Evolutionary conservation across 2,888 invertebrate genomes (phyloP).

Genomic region (Maniola hyperantus): DNA sequence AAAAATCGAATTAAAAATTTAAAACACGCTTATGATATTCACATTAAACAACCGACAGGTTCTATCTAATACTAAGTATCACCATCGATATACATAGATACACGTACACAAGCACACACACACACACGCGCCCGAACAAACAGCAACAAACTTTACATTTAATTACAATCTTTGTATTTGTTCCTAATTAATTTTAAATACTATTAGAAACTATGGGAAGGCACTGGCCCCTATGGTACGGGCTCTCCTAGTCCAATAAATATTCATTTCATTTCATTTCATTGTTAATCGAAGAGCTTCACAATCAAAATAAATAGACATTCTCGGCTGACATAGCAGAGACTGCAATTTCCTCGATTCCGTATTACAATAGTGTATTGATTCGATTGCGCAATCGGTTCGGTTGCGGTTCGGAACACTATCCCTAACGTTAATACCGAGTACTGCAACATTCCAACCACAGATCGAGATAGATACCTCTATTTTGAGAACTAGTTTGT

Average conservation of each 20-base stretch:
- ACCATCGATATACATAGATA: too few relatives aligned
- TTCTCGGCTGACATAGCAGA: slow-evolving; percentile 4
- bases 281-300: too few relatives aligned
- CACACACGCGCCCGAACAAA: too few relatives aligned
- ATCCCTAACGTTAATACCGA: slow-evolving; percentile 23
- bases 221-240: too few relatives aligned
- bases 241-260: too few relatives aligned
- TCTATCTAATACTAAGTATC: too few relatives aligned
- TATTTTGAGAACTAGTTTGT: slow-evolving; percentile 3
- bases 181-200: too few relatives aligned
- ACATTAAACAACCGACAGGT: background rate
- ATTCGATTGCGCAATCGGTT: slow-evolving; percentile 32
- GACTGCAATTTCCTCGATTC: slow-evolving; percentile 27
- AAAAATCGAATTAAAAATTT: background rate
- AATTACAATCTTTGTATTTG: too few relatives aligned
- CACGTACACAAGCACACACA: too few relatives aligned
- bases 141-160: too few relatives aligned
- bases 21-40: background rate
- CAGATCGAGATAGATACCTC: slow-evolving; percentile 21
- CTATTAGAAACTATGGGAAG: too few relatives aligned
- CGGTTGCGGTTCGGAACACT: slow-evolving; percentile 25
- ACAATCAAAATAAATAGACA: slow-evolving; percentile 22
- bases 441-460: slow-evolving; percentile 32
- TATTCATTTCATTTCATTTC: too few relatives aligned
- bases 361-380: slow-evolving; percentile 31